Conservation (phyloP, 1,140 invertebrate genomes). For the Sycophaga agraensis region DNA sequence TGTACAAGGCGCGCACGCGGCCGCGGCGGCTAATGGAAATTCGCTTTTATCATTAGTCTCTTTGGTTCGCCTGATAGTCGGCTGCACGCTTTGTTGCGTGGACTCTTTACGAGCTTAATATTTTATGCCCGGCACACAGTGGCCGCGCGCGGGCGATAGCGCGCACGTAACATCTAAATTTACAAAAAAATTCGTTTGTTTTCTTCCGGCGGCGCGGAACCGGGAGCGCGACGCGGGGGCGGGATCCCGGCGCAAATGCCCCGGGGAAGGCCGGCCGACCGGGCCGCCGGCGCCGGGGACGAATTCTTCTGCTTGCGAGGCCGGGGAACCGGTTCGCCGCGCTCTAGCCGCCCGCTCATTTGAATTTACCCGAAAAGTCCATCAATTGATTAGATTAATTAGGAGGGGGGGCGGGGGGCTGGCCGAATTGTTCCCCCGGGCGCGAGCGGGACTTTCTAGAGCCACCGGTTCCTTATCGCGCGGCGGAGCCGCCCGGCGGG, state of each 20-base stretch:
- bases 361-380: constrained; percentile 16
- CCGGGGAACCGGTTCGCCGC: too few species aligned
- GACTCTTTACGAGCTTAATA: neutral
- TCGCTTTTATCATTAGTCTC: constrained; percentile 1
- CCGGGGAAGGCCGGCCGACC: too few species aligned
- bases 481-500: neutral
- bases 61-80: neutral
- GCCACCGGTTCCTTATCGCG: neutral
- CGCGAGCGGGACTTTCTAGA: neutral
- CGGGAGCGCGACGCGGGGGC: neutral
- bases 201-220: neutral
- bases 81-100: neutral
- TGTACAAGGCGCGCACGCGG: neutral
- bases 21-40: neutral
- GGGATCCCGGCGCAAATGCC: too few species aligned
- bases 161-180: neutral
- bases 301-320: too few species aligned
- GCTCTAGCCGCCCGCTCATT: too few species aligned
- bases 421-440: neutral
- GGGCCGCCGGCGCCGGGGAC: too few species aligned
- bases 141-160: neutral
- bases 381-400: constrained; percentile 15
- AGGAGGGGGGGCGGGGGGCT: too few species aligned
- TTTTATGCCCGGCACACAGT: neutral
- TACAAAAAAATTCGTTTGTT: neutral